phyloP scores from a whole-genome alignment of 2,888 invertebrate genomes.

The Auanema freiburgensis region DNA sequence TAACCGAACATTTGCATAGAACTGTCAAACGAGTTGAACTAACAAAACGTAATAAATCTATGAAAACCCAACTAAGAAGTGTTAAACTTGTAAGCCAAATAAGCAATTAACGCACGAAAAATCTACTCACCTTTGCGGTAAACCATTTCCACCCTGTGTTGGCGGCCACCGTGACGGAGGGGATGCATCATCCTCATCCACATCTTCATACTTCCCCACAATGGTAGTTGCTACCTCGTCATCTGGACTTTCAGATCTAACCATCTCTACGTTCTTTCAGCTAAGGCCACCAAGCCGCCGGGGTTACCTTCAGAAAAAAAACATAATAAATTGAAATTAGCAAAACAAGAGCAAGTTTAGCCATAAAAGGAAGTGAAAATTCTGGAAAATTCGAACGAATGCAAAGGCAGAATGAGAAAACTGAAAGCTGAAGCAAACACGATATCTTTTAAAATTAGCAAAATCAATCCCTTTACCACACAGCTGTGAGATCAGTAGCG shows the following conservation, averaged over 20 bases:
- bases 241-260: slow-evolving; percentile 51
- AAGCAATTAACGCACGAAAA: background rate
- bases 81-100: background rate
- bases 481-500: too few relatives aligned
- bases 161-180: slow-evolving; percentile 19
- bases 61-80: background rate
- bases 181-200: slow-evolving; percentile 21
- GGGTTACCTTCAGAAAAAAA: slow-evolving; percentile 38
- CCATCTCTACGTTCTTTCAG: slow-evolving; percentile 33
- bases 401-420: too few relatives aligned
- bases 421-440: too few relatives aligned
- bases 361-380: too few relatives aligned
- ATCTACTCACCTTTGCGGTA: slow-evolving; percentile 13
- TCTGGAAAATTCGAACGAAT: too few relatives aligned
- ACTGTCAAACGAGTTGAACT: slow-evolving; percentile 3
- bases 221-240: slow-evolving; percentile 25
- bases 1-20: background rate
- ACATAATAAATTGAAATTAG: background rate
- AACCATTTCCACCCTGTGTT: slow-evolving; percentile 17
- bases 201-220: slow-evolving; percentile 18
- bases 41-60: background rate
- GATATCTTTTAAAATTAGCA: too few relatives aligned
- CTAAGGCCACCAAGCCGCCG: slow-evolving; percentile 32
- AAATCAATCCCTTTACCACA: too few relatives aligned
- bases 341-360: too few relatives aligned